phyloP scores from a whole-genome alignment of 2,113 vertebrate species.

The Azemiops feae region DNA sequence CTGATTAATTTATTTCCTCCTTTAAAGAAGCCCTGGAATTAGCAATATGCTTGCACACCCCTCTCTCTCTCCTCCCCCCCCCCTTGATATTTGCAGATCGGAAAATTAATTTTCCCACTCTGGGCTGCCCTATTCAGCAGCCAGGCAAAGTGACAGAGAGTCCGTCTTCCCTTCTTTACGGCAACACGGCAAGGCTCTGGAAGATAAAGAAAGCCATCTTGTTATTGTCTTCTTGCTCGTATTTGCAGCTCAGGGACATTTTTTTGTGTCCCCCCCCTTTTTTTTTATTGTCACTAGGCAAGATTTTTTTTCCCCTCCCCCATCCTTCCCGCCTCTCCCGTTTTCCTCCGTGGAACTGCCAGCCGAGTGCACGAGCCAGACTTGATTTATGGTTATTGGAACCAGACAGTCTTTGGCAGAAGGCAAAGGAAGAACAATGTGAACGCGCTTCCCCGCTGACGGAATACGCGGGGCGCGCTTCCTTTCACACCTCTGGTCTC shows the following conservation, averaged over 20 bases:
- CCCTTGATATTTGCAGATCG: constrained; percentile 5
- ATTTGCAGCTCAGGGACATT: constrained; percentile 1
- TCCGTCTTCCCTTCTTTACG: background rate
- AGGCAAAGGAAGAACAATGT: constrained; percentile 15
- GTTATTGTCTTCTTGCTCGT: constrained; percentile 17
- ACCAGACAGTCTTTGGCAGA: constrained; percentile 17
- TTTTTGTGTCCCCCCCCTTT: background rate
- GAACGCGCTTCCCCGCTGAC: background rate
- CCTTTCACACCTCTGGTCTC: constrained; percentile 5
- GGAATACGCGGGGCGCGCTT: background rate
- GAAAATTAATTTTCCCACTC: constrained; percentile 1
- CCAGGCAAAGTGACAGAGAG: background rate
- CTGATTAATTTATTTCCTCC: constrained; percentile 38
- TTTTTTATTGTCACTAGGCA: constrained; percentile 5
- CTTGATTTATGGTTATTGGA: constrained; percentile 36
- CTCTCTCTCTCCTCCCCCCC: background rate
- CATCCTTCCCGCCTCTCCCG: background rate
- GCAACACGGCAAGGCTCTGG: background rate
- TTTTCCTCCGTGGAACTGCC: background rate
- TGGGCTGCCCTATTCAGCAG: background rate
- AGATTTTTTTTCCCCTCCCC: background rate
- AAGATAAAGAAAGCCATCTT: constrained; percentile 22
- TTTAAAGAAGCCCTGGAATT: constrained; percentile 18
- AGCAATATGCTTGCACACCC: constrained; percentile 15
- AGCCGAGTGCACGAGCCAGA: background rate